phyloP scores from a whole-genome alignment of 1,140 invertebrate species.

The Drosophila ercepeae region DNA sequence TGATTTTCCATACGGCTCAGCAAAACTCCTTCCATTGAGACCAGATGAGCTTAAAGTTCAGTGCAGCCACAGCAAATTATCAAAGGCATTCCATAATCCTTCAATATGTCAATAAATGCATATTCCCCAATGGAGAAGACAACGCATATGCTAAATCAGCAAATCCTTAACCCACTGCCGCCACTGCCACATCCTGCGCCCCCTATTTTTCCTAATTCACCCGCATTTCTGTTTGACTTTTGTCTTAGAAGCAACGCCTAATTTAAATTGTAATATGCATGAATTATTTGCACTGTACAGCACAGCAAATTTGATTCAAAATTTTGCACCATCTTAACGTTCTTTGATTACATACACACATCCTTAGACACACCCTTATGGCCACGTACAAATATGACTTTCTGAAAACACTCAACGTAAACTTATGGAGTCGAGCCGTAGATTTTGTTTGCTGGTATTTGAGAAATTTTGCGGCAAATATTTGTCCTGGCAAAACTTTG shows the following conservation, averaged over 20 bases:
- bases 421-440: slow-evolving; percentile 19
- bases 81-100: slow-evolving; percentile 76
- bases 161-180: slow-evolving; percentile 12
- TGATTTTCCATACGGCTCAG: slow-evolving; percentile 34
- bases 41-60: slow-evolving; percentile 63
- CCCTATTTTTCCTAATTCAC: slow-evolving; percentile 10
- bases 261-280: slow-evolving; percentile 65
- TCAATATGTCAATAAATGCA: slow-evolving; percentile 76
- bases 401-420: slow-evolving; percentile 15
- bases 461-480: slow-evolving; percentile 44
- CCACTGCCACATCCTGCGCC: too few species aligned
- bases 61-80: slow-evolving; percentile 47
- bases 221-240: slow-evolving; percentile 62
- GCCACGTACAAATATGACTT: slow-evolving; percentile 21
- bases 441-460: slow-evolving; percentile 47
- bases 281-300: slow-evolving; percentile 62
- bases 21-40: slow-evolving; percentile 28
- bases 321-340: slow-evolving; percentile 34
- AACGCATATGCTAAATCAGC: slow-evolving; percentile 67
- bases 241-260: slow-evolving; percentile 65
- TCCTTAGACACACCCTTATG: too few species aligned
- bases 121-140: slow-evolving; percentile 14
- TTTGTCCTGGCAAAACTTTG: slow-evolving; percentile 62
- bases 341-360: not conserved
- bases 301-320: slow-evolving; percentile 60